Percentiles rank a stretch among this genome's conserved stretches.
Evolutionary conservation across 2,113 vertebrate genomes (phyloP).

Genomic region (Symphodus melops): DNA sequence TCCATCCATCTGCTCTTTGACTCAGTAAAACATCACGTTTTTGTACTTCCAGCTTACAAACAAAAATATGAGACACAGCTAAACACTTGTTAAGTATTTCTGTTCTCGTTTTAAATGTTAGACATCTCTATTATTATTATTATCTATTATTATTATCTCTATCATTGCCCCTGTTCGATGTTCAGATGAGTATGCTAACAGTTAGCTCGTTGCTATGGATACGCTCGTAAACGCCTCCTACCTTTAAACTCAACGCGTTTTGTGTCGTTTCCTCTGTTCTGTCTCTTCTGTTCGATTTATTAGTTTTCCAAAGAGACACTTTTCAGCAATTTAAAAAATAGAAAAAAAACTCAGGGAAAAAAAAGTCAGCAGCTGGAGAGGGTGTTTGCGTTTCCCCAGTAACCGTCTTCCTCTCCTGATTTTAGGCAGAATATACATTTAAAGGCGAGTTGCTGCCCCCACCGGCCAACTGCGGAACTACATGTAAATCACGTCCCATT

Average conservation of each 20-base stretch:
- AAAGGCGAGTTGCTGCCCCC: neutral
- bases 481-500: neutral
- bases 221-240: neutral
- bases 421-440: too few species aligned
- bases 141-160: too few species aligned
- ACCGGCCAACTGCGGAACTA: neutral
- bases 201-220: neutral
- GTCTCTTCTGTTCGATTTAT: neutral
- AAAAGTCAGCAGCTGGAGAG: neutral
- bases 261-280: neutral
- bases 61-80: too few species aligned
- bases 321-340: neutral
- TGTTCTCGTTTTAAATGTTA: too few species aligned
- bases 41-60: too few species aligned
- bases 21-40: too few species aligned
- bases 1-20: too few species aligned
- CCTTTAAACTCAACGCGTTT: neutral
- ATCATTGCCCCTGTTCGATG: too few species aligned
- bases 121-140: too few species aligned
- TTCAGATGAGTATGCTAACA: too few species aligned
- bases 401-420: slow-evolving; percentile 35
- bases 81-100: too few species aligned
- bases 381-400: slow-evolving; percentile 35
- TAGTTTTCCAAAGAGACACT: neutral
- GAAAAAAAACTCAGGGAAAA: neutral